These are phyloP conservation scores for Coilia nasus DNA, from an alignment of 2,797 vertebrate genomes.

Conservation along the genomic window DNA sequence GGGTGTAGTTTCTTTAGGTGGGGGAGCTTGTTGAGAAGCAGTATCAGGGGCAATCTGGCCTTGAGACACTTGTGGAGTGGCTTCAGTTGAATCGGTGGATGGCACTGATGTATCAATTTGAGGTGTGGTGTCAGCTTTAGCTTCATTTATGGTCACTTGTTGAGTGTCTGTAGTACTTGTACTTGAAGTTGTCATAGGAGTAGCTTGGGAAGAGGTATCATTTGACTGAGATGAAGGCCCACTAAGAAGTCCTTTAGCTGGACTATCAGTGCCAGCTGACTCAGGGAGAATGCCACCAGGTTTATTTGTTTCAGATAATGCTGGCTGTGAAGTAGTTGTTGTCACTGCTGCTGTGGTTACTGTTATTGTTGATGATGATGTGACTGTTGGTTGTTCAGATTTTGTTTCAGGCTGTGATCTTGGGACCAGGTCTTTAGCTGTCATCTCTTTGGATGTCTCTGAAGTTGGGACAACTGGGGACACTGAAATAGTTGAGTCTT, in stretches of 20 bases:
- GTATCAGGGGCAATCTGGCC: conserved; percentile 22
- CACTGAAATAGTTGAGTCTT: not conserved
- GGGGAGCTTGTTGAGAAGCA: conserved; percentile 3
- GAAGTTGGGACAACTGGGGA: not conserved
- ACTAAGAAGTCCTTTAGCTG: conserved; percentile 67
- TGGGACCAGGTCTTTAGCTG: not conserved
- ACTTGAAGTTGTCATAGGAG: not conserved
- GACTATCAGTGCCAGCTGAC: conserved; percentile 57
- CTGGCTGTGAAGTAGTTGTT: not conserved
- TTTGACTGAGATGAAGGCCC: conserved; percentile 59
- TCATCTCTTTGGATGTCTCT: not conserved
- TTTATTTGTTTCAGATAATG: not conserved
- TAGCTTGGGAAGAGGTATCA: not conserved
- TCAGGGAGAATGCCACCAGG: conserved; percentile 65
- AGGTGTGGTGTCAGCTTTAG: not conserved
- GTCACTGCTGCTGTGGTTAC: not conserved
- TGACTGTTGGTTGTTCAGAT: not conserved
- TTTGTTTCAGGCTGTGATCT: not conserved
- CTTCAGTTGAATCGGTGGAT: conserved; percentile 21
- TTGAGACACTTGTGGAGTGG: conserved; percentile 21
- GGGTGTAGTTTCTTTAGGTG: conserved; percentile 45
- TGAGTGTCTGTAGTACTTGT: conserved; percentile 4
- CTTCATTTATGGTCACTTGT: not conserved
- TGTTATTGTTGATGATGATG: not conserved
- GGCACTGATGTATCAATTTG: conserved; percentile 3